Evolutionary conservation across 2,113 vertebrate species (phyloP).

Genomic region (Lophochroa leadbeateri): DNA sequence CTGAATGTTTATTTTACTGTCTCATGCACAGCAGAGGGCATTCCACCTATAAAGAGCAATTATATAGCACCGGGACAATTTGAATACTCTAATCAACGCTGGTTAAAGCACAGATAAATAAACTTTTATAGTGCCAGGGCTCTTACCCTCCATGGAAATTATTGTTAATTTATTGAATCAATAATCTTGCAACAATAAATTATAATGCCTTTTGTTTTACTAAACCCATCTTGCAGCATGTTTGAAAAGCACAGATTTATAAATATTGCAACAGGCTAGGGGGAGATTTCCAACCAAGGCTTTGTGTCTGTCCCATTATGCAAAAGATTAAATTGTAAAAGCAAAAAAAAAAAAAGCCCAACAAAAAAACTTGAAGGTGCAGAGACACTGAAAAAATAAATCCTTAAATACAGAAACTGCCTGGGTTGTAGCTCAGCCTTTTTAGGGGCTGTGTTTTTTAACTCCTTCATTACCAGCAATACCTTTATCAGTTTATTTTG

Average conservation of each 20-base stretch:
- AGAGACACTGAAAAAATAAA: slow-evolving; percentile 15
- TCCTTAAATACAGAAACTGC: background rate
- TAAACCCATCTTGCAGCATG: slow-evolving; percentile 50
- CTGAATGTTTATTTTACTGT: slow-evolving; percentile 72
- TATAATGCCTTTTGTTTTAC: slow-evolving; percentile 74
- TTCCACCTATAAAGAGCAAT: slow-evolving; percentile 73
- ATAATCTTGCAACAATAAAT: slow-evolving; percentile 78
- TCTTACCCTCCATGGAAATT: slow-evolving; percentile 69
- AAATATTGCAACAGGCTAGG: slow-evolving; percentile 60
- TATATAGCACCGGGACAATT: slow-evolving; percentile 57
- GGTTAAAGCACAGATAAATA: slow-evolving; percentile 72
- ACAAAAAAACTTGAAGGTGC: background rate
- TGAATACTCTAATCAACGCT: slow-evolving; percentile 76
- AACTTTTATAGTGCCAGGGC: slow-evolving; percentile 58
- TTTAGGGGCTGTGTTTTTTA: background rate
- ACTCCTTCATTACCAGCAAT: background rate
- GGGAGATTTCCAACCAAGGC: slow-evolving; percentile 40
- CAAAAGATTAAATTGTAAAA: slow-evolving; percentile 56
- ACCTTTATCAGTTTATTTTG: background rate
- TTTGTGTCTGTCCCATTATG: slow-evolving; percentile 56
- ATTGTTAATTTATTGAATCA: slow-evolving; percentile 77
- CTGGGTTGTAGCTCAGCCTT: background rate
- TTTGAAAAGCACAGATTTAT: slow-evolving; percentile 64
- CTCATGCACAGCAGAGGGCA: slow-evolving; percentile 55
- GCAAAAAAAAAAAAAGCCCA: background rate